A percentile compares a stretch with the other conserved stretches of the same genome.
Conservation (phyloP, 2,888 invertebrate genomes). For the Zhuqinia jingwanae region DNA sequence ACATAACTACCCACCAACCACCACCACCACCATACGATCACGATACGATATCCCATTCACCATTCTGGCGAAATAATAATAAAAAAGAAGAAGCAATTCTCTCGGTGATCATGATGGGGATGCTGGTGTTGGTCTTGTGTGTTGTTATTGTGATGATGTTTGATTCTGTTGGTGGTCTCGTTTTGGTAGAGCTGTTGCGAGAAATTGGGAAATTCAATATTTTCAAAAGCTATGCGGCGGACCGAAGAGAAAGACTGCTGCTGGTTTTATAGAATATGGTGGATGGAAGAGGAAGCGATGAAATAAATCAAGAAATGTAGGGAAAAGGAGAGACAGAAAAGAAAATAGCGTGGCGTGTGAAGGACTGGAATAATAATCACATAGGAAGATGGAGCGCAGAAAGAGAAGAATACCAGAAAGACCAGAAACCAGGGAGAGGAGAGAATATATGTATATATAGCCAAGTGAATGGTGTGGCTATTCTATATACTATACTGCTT, state of each 20-base stretch:
- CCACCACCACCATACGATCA: too few species aligned
- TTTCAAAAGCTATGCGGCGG: neutral
- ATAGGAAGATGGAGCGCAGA: neutral
- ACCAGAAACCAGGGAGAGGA: neutral
- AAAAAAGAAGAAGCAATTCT: slow-evolving; percentile 27
- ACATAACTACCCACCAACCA: too few species aligned
- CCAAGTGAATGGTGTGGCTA: neutral
- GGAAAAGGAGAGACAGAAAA: slow-evolving; percentile 25
- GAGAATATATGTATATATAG: neutral
- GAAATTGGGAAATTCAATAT: slow-evolving; percentile 40
- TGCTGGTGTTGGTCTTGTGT: slow-evolving; percentile 8
- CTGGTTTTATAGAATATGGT: neutral
- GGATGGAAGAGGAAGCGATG: slow-evolving; percentile 5
- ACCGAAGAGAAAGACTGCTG: neutral
- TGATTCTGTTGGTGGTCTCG: neutral
- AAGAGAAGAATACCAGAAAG: neutral
- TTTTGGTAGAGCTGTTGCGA: too few species aligned
- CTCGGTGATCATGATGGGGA: neutral
- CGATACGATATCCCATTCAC: too few species aligned
- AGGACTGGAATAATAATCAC: slow-evolving; percentile 38
- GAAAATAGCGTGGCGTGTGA: slow-evolving; percentile 7
- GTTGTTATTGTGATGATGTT: slow-evolving; percentile 8
- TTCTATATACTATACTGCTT: too few species aligned
- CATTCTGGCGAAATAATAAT: neutral
- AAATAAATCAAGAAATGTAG: slow-evolving; percentile 28